These are phyloP conservation scores for Crocuta crocuta DNA, from an alignment of 2,113 vertebrate species.

Conservation along the genomic window DNA sequence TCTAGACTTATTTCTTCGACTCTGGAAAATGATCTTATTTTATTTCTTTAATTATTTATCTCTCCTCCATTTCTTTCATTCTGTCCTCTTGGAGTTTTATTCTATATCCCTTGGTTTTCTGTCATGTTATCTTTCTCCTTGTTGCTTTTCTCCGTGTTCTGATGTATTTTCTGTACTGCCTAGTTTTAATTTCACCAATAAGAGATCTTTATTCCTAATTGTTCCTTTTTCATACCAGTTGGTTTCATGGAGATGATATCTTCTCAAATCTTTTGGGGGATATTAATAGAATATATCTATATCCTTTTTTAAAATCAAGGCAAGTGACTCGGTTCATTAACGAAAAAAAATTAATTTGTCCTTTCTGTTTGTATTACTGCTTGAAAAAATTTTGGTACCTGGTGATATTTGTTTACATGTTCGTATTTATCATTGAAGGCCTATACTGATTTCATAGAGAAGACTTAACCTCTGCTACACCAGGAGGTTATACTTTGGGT, in stretches of 20 bases:
- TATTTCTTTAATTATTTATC: neutral
- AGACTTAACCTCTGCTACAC: neutral
- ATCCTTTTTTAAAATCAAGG: neutral
- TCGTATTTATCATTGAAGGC: neutral
- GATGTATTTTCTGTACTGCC: neutral
- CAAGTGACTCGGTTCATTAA: neutral
- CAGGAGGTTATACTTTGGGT: neutral
- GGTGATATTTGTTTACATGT: neutral
- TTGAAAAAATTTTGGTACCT: neutral
- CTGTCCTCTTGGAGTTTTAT: neutral
- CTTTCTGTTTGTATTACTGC: neutral
- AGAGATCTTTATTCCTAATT: neutral
- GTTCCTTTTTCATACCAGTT: neutral
- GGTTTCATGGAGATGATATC: neutral
- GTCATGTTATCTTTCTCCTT: neutral
- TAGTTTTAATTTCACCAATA: neutral
- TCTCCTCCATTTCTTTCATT: neutral
- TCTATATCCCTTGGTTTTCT: neutral
- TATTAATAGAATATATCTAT: neutral
- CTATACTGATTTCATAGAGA: neutral
- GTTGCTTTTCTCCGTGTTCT: neutral
- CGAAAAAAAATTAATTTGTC: neutral
- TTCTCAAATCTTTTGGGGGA: neutral
- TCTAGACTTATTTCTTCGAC: neutral
- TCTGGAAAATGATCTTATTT: neutral